Base-by-base conservation (phyloP, 2,888 invertebrate genomes). In the Epinotia demarniana region DNA sequence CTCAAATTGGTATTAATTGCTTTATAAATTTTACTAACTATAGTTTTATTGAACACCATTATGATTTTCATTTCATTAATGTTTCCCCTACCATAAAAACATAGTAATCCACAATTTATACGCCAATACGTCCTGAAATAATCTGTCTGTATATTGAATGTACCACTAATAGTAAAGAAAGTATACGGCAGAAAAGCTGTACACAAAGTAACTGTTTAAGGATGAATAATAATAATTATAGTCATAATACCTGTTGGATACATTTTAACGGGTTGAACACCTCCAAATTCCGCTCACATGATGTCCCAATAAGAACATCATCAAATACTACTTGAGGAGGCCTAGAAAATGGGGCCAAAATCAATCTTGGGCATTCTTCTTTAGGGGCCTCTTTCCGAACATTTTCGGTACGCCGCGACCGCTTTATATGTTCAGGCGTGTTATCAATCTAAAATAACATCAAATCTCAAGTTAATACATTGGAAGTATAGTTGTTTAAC, bases 271-370 rank as follows among this genome's bases (percentile, higher is more conserved):
- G 96, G 87, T 96, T 96, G 69, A 91, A 88, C 16, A 96, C 89
- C 80, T 95, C 92, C 75, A 96, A 86, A 68, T 90, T 88, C 79
- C 95, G 94, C 73, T 91, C 93, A 73, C 94, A 95, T 13, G 92
- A 89, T 61, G 94, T 91, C 18, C 96, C 95, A 73, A 96, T 90
- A 8, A 93, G 89, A 73, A 96, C 95, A 92, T 96, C 94, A 78
- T 96, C 96, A 82, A 96, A 96, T n/a, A 95, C 92, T 19, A 96
- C 94, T 90, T 95, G 96, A 3, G 96, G 95, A 80, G 95, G 95
- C 73, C 94, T 90, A n/a, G 95, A 94, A 88, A 97, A 97, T 1
- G 96, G 96, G 13, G 95, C 96, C 81, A 96, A 90, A 62, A 95
- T 87, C 16, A 96, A 92, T 62, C 93, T 87, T 46, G 94, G 92